Conservation (phyloP, 2,113 vertebrate genomes). For the Nothobranchius kuhntae region DNA sequence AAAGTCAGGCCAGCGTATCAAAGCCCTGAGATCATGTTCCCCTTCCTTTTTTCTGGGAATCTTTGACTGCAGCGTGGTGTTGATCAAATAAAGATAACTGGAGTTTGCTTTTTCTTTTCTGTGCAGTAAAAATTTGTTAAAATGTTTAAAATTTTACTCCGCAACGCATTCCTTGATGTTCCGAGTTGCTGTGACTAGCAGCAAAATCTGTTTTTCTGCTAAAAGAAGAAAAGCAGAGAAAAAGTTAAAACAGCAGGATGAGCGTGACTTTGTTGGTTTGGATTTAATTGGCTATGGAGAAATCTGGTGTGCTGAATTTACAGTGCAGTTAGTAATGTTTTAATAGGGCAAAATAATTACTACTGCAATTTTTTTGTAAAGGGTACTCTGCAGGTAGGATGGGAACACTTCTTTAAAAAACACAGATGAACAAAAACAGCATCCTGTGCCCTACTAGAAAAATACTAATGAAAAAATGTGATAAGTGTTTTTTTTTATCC, state of each 20-base stretch:
- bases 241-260: too few species aligned
- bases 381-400: too few species aligned
- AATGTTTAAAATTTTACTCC: background rate
- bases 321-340: too few species aligned
- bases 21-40: conserved; percentile 23
- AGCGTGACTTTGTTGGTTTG: background rate
- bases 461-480: too few species aligned
- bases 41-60: conserved; percentile 30
- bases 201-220: background rate
- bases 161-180: too few species aligned
- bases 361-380: too few species aligned
- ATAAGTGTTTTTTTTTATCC: background rate
- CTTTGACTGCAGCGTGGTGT: conserved; percentile 11
- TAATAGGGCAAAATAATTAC: too few species aligned
- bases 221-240: background rate
- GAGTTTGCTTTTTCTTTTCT: background rate
- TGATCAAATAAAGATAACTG: conserved; percentile 20
- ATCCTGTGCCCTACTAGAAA: too few species aligned
- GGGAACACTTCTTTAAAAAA: too few species aligned
- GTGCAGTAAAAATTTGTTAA: background rate
- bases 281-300: background rate
- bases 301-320: background rate
- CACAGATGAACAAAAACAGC: too few species aligned
- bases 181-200: background rate
- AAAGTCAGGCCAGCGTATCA: conserved; percentile 23